A percentile compares a stretch with the other conserved stretches of the same genome.
phyloP scores from a whole-genome alignment of 1,140 invertebrate genomes.

The Meloidogyne hapla region DNA sequence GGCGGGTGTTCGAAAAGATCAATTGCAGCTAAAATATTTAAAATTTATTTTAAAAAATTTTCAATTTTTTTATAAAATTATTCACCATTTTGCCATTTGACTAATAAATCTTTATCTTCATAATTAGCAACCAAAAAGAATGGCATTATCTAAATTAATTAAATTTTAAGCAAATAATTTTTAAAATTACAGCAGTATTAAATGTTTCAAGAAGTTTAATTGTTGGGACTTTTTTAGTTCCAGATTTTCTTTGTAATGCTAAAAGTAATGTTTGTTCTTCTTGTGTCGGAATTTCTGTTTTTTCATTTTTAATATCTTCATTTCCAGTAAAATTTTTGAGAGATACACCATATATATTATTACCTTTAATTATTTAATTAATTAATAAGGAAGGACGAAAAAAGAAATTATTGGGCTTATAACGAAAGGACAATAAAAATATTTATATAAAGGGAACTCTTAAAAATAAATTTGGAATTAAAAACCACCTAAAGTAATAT shows the following conservation, averaged over 20 bases:
- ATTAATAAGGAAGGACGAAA: background rate
- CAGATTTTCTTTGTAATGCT: slow-evolving; percentile 17
- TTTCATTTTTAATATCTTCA: background rate
- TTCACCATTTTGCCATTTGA: slow-evolving; percentile 22
- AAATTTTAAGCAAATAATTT: background rate
- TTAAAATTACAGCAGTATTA: slow-evolving; percentile 45
- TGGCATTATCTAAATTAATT: slow-evolving; percentile 39
- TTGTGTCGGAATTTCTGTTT: background rate
- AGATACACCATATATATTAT: slow-evolving; percentile 60
- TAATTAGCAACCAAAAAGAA: slow-evolving; percentile 58
- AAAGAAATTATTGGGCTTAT: no score
- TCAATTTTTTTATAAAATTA: slow-evolving; percentile 1
- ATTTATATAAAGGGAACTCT: background rate
- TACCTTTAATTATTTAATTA: slow-evolving; percentile 33
- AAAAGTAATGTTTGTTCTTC: slow-evolving; percentile 19
- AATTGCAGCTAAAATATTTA: slow-evolving; percentile 41
- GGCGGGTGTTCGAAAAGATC: slow-evolving; percentile 51
- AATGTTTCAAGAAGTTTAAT: slow-evolving; percentile 42
- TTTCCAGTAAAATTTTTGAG: slow-evolving; percentile 33
- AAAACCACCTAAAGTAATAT: background rate
- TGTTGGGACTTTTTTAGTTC: slow-evolving; percentile 32
- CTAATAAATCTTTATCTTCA: slow-evolving; percentile 41
- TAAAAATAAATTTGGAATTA: no score
- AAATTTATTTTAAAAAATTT: background rate
- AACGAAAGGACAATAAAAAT: no score